Evolutionary conservation across 2,888 invertebrate genomes (phyloP), one percentile per base, ranked within the genome.

Genomic region (Drosophila neotestacea): DNA sequence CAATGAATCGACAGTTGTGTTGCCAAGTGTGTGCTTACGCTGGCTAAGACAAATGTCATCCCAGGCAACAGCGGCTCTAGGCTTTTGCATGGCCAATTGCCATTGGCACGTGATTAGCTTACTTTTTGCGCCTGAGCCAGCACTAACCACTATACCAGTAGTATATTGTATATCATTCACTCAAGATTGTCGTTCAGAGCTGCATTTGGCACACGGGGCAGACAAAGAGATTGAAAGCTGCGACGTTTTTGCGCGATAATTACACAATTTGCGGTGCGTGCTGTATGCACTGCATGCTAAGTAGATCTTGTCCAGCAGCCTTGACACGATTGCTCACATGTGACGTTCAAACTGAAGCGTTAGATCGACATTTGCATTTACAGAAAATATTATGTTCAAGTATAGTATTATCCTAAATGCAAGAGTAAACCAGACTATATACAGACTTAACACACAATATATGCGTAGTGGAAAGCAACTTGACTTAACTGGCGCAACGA

Each of bases 51-150:
- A 88, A 83, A 85, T 85, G 72, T 82, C 85, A 84, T 81, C 70
- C 65, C 66, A 54, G 60, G 52, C 58, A 55, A 54, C 67, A 60
- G 60, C 66, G 36, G 67, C 67, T 67, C 55, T 73, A 61, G 60
- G 69, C 69, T 70, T 72, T 75, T 64, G 70, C 81, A 77, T 70
- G 79, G 67, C 56, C 79, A 77, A 77, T 71, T 68, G 73, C 79
- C 75, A 68, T 71, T 84, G 86, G 88, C 88, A 87, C 90, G 90
- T 87, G 90, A 89, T 89, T 83, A 67, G 77, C 71, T 76, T 89
- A 70, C 69, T 58, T 77, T 72, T 85, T 70, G 59, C 34, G 28
- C 65, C 56, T 59, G 47, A 46, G 56, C 48, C n/a, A 50, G 39
- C 54, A 61, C 50, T 30, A 55, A 47, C 51, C 55, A 27, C 11